Conservation (phyloP, 2,113 vertebrate species). For the Spheniscus mendiculus region DNA sequence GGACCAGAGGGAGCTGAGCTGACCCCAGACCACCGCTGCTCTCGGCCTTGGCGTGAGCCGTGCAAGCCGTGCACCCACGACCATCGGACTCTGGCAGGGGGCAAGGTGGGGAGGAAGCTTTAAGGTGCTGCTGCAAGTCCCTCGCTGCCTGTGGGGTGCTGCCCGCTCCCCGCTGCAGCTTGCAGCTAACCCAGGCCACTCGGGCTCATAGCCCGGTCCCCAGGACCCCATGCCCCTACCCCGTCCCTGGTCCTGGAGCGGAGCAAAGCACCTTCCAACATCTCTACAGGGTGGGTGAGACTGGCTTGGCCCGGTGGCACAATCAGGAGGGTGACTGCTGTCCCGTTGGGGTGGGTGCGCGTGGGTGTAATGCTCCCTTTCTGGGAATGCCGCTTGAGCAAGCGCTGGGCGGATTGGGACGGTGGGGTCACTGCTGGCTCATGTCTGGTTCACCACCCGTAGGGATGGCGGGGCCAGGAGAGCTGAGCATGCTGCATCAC, state of each 20-base stretch:
- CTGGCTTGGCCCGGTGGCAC: not conserved
- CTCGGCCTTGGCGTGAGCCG: not conserved
- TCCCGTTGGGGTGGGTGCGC: not conserved
- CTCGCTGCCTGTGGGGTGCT: not conserved
- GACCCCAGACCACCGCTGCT: too few relatives aligned
- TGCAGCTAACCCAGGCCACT: not conserved
- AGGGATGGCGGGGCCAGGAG: not conserved
- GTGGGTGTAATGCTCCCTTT: not conserved
- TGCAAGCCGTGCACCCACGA: not conserved
- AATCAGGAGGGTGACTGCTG: not conserved
- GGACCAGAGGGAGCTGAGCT: not conserved
- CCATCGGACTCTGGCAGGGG: not conserved
- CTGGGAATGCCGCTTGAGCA: rapidly evolving
- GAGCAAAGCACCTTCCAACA: not conserved
- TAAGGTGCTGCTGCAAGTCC: not conserved
- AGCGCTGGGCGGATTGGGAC: not conserved
- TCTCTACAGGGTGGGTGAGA: not conserved
- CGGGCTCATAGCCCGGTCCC: not conserved
- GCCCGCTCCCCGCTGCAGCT: not conserved
- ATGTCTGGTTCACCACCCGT: too few relatives aligned
- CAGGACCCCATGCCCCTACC: not conserved
- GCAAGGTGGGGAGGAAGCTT: not conserved
- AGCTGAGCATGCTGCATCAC: not conserved
- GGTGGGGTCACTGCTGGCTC: not conserved
- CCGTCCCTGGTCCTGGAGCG: not conserved